These are phyloP conservation scores for Tarsius wallacei DNA, from an alignment of 2,797 vertebrate species.

Conservation along the genomic window DNA sequence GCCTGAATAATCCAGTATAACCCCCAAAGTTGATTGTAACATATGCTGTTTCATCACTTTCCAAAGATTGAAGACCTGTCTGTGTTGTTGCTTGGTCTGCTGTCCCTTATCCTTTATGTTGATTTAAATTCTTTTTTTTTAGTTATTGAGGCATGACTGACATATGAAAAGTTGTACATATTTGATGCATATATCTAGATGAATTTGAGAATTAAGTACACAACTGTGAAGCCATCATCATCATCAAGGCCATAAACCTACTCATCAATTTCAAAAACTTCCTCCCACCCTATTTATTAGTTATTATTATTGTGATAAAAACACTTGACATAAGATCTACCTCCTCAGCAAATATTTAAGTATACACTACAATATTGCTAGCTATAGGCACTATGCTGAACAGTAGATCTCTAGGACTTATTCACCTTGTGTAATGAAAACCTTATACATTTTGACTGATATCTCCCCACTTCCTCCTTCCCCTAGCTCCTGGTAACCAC, in stretches of 20 bases:
- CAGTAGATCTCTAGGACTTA: background rate
- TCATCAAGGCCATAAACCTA: background rate
- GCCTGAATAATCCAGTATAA: background rate
- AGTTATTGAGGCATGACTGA: background rate
- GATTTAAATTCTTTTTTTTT: background rate
- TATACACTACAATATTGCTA: background rate
- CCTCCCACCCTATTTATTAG: background rate
- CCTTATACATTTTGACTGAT: background rate
- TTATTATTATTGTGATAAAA: background rate
- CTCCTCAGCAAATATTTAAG: background rate
- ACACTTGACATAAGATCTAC: background rate
- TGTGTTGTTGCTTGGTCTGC: background rate
- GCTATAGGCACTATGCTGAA: background rate
- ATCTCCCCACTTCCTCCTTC: background rate
- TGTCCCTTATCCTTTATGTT: background rate
- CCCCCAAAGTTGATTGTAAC: background rate
- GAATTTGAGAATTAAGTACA: background rate
- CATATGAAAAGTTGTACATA: no score
- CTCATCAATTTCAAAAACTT: background rate
- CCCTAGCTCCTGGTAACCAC: background rate
- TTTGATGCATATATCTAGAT: background rate
- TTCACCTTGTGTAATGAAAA: background rate
- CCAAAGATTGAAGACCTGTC: background rate
- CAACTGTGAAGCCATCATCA: background rate
- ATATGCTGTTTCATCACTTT: accelerated